These are phyloP conservation scores for Caenorhabditis doughertyi DNA, from an alignment of 2,888 invertebrate species.

Conservation along the genomic window DNA sequence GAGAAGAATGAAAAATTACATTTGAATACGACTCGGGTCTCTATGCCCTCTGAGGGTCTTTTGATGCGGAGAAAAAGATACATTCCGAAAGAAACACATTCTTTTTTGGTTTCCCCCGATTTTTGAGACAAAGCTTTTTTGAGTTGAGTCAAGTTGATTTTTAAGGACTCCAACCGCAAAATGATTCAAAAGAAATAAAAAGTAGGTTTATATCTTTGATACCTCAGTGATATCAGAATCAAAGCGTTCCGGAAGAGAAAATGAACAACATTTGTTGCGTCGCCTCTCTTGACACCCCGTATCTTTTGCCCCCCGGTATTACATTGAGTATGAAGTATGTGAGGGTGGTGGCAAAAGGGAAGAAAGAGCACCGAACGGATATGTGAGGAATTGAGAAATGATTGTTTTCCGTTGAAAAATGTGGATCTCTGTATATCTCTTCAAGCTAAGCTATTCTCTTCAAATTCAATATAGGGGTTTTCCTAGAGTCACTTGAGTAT, in stretches of 20 bases:
- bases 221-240: slow-evolving; percentile 18
- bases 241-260: slow-evolving; percentile 27
- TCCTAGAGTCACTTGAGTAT: background rate
- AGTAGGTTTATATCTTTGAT: too few species aligned
- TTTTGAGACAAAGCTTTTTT: slow-evolving; percentile 1
- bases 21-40: slow-evolving; percentile 58
- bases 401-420: slow-evolving; percentile 33
- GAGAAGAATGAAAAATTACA: slow-evolving; percentile 68
- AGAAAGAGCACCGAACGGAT: slow-evolving; percentile 20
- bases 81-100: slow-evolving; percentile 23
- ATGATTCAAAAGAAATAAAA: too few species aligned
- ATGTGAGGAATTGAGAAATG: slow-evolving; percentile 47
- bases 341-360: too few species aligned
- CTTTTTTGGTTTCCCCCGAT: slow-evolving; percentile 1
- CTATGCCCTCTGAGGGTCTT: slow-evolving; percentile 28
- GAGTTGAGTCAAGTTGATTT: too few species aligned
- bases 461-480: background rate
- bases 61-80: slow-evolving; percentile 37
- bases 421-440: background rate
- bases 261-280: slow-evolving; percentile 60
- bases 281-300: slow-evolving; percentile 53
- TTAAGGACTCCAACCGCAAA: too few species aligned
- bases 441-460: background rate
- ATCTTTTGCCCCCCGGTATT: slow-evolving; percentile 27
- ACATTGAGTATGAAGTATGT: slow-evolving; percentile 39